Evolutionary conservation across 2,888 invertebrate species (phyloP), one percentile per base, ranked within the genome.

Genomic region (Thymelicus lineola): DNA sequence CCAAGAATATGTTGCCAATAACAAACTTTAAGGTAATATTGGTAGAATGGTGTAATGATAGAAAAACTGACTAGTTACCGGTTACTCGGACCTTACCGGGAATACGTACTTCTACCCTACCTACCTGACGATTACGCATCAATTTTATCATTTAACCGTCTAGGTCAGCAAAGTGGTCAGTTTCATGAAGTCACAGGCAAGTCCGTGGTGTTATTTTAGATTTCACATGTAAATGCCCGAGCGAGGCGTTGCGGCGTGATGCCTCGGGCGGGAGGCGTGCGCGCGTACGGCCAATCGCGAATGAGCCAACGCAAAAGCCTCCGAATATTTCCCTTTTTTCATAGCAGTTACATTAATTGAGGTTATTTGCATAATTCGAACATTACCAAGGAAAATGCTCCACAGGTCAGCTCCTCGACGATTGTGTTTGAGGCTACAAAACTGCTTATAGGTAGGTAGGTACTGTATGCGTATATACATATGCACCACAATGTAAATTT

Each of bases 221-320:
- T 88, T 87, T 87, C 85, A 86, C 86, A 86, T 88, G 79, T 85
- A 86, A 87, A 83, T 72, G 71, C 71, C 79, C 77, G 75, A 75
- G 79, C 83, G 82, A 83, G 81, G 81, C 81, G 77, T 76, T 73
- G 82, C 83, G 80, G 82, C 83, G 80, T 86, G 86, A 75, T 72
- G 86, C 91, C 87, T 79, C 86, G 77, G 90, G 91, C 90, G 82
- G 85, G 86, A 86, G 93, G 93, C 91, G 93, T 87, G 79, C 81
- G 79, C 75, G 50, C 70, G 57, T 59, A 74, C 80, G 82, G 76
- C 91, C 90, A 91, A 90, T 90, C 71, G 83, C 81, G 76, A 76
- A 73, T 77, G 71, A 75, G 75, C 76, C 75, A 72, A 73, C 75
- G 72, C 75, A 73, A 81, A 80, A 83, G 75, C 82, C 78, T 80